Evolutionary conservation across 1,140 invertebrate species (phyloP), one percentile per base, ranked within the genome.

Genomic region (Bombus fervidus): DNA sequence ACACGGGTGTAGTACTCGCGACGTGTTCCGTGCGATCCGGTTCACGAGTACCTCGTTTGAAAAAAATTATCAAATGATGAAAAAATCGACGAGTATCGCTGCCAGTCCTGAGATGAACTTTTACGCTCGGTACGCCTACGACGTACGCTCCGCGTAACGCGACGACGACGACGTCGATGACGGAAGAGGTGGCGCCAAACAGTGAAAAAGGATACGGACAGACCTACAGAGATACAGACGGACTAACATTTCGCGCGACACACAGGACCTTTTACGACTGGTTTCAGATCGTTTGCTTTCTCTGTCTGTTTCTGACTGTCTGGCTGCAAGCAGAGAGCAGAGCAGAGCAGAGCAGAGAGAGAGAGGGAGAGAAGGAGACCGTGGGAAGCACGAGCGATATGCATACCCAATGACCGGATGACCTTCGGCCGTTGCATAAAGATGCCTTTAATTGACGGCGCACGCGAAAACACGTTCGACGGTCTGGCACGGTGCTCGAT

Each of bases 391-490:
- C 89, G 39, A 88, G 81, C 84, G 92, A 94, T 93, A 92, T 93
- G 94, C 94, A 95, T 95, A 95, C 90, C 92, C 92, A 95, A 94
- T 94, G 93, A 94, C 93, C 92, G 91, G 92, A 94, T 94, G 92
- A 95, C 94, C 94, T 95, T 94, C 94, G 94, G 85, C 86, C 91
- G 93, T 94, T 95, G 93, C 94, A 95, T 94, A 94, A 95, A 95
- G 93, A 94, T 95, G 93, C 90, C 89, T 94, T 94, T 95, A 95
- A 95, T 95, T 94, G 94, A 94, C 92, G 92, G 86, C 91, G 91
- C 92, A 92, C 93, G 92, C 89, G 91, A 94, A 94, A 94, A 95
- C 93, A 94, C 93, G 94, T 95, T 95, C 83, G 77, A 22, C 81
- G 81, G 75, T 68, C 85, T 87, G 66, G 31, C 59, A 62, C n/a